Conservation (phyloP, 2,797 vertebrate species). For the Anomalospiza imberbis region DNA sequence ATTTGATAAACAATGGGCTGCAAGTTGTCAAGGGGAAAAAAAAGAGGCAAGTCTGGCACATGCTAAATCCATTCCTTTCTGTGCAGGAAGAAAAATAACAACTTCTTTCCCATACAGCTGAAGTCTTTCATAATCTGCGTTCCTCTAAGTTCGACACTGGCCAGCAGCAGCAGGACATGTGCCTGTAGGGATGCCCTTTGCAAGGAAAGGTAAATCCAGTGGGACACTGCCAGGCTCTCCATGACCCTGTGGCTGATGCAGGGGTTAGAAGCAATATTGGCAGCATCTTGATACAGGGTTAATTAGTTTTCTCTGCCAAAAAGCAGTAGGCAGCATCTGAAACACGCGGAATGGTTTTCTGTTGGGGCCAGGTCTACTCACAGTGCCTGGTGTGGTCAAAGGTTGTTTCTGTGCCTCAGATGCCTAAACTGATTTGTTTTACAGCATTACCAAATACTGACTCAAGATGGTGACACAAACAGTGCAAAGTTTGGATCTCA, state of each 20-base stretch:
- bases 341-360: background rate
- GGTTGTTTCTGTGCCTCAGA: slow-evolving; percentile 25
- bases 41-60: background rate
- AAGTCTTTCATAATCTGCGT: slow-evolving; percentile 20
- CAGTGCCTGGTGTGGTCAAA: background rate
- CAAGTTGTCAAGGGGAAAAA: background rate
- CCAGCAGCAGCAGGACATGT: background rate
- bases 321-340: background rate
- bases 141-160: background rate
- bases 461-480: slow-evolving; percentile 73
- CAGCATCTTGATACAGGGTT: background rate
- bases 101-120: background rate
- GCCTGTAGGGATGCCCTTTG: background rate
- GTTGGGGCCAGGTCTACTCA: background rate
- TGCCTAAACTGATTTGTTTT: slow-evolving; percentile 53
- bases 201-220: background rate
- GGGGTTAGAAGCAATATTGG: background rate
- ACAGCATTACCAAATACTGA: slow-evolving; percentile 66
- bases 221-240: background rate
- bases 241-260: background rate
- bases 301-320: background rate
- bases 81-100: slow-evolving; percentile 38
- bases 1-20: slow-evolving; percentile 33
- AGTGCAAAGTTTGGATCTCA: slow-evolving; percentile 65
- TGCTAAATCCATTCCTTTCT: slow-evolving; percentile 38